Evolutionary conservation across 2,113 vertebrate genomes (phyloP).

Genomic region (Rhodinocichla rosea): DNA sequence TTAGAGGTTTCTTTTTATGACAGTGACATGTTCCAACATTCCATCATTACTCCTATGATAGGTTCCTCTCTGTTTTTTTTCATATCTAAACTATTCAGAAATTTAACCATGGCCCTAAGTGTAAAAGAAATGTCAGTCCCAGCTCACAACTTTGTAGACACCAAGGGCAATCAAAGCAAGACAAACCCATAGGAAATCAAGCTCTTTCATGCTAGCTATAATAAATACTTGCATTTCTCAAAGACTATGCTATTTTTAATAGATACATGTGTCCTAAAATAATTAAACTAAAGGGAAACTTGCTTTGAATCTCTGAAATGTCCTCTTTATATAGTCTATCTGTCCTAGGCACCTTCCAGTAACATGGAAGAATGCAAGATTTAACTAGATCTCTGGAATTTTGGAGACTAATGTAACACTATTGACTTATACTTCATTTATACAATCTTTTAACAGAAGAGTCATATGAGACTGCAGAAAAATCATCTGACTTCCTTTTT

Average conservation of each 20-base stretch:
- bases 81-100: not conserved
- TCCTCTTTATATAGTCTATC: not conserved
- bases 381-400: not conserved
- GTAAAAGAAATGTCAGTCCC: not conserved
- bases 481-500: not conserved
- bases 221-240: not conserved
- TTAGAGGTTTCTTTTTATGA: not conserved
- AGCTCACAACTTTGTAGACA: not conserved
- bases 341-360: not conserved
- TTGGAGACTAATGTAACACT: not conserved
- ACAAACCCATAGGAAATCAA: not conserved
- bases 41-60: not conserved
- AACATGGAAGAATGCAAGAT: not conserved
- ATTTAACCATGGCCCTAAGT: not conserved
- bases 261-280: not conserved
- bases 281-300: not conserved
- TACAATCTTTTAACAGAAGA: not conserved
- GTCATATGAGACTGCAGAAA: not conserved
- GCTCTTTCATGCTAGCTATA: not conserved
- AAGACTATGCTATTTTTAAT: not conserved
- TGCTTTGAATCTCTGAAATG: not conserved
- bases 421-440: not conserved
- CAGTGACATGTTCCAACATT: not conserved
- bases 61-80: not conserved
- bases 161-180: not conserved